Evolutionary conservation across 2,888 invertebrate species (phyloP).

Genomic region (Lycocerus yunnanus): DNA sequence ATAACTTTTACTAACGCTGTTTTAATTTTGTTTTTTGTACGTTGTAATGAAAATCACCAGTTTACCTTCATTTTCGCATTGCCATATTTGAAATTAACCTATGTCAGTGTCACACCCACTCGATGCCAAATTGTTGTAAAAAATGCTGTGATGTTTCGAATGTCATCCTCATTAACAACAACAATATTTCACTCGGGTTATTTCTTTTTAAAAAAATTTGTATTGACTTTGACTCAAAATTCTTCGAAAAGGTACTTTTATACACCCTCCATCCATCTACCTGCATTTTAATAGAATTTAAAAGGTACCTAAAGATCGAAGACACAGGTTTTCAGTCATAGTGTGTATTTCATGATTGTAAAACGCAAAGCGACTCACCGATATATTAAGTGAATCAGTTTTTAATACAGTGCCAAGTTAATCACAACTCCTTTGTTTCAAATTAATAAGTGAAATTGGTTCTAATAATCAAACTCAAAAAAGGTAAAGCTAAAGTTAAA

Average conservation of each 20-base stretch:
- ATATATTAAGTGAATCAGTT: background rate
- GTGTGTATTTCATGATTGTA: background rate
- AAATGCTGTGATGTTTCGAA: background rate
- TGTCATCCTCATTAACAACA: background rate
- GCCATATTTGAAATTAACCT: background rate
- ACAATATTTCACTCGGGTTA: no score
- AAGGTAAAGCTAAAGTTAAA: background rate
- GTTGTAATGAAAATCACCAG: background rate
- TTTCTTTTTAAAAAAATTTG: background rate
- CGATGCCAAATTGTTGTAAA: background rate
- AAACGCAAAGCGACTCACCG: background rate
- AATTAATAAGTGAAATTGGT: background rate
- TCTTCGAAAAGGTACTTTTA: background rate
- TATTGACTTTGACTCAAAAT: background rate
- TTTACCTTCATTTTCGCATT: background rate
- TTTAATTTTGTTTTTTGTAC: background rate
- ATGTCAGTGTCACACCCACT: background rate
- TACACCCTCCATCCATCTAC: background rate
- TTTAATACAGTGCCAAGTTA: background rate
- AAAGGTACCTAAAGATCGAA: background rate
- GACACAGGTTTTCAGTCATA: background rate
- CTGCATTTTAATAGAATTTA: background rate
- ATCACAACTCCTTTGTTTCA: background rate
- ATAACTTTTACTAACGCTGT: background rate
- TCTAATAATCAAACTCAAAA: background rate